Base-by-base conservation (phyloP, 2,888 invertebrate species). In the Drosophila parthenogenetica region DNA sequence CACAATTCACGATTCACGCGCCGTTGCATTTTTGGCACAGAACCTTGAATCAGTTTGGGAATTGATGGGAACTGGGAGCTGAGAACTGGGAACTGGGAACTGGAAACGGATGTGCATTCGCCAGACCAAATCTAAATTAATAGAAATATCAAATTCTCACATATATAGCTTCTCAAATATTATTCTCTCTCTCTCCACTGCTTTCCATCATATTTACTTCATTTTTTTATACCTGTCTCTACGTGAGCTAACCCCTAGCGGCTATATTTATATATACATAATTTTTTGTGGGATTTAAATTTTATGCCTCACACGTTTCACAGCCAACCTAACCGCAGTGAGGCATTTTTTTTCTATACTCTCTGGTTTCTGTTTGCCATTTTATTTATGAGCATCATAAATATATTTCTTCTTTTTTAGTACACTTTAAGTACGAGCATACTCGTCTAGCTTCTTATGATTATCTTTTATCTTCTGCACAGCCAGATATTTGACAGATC, bases 351-450 rank as follows among this genome's bases (percentile, higher is more conserved):
- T 45, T n/a, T 19, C 2, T 11, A 3, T 29, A 8, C 35, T 25
- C 22, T 65, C 62, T 62, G 65, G 25, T 46, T 55, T 55, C 49
- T 65, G 69, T 71, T 83, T 87, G 81, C 73, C 70, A 79, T 69
- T 79, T 81, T 86, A 87, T 87, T 85, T 89, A 85, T 86, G 88
- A 69, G 67, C 73, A 77, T 82, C 88, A 89, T 89, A 85, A 85
- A 85, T 82, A 79, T 69, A 77, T 70, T 73, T 63, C 62, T 84
- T 65, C 60, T 8, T 59, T 53, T 66, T 70, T 32, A 63, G 75
- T 64, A 77, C 60, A 67, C 48, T 74, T 69, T 69, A 78, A 74
- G 78, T 81, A 81, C 73, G 69, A 43, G 63, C 53, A 32, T 5
- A 65, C 35, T 32, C 48, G 57, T 46, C 14, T 46, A 59, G 59